phyloP scores from a whole-genome alignment of 2,113 vertebrate species.

The Serilophus lunatus region DNA sequence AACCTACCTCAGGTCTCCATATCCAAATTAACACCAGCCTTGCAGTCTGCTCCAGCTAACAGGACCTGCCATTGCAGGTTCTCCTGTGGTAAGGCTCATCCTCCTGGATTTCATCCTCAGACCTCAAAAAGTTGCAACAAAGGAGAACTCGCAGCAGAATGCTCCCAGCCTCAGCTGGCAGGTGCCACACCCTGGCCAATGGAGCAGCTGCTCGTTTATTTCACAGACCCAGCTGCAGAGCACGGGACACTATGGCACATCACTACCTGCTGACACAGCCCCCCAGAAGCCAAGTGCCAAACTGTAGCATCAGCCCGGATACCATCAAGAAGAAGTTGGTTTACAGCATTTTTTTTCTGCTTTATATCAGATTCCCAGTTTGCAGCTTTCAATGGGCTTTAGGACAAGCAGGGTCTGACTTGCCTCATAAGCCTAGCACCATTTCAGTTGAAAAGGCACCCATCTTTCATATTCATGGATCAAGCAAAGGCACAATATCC shows the following conservation, averaged over 20 bases:
- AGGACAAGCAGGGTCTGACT: neutral
- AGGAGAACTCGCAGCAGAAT: neutral
- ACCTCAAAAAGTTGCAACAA: neutral
- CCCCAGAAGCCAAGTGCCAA: neutral
- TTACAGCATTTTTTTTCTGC: neutral
- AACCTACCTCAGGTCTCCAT: neutral
- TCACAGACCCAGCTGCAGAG: neutral
- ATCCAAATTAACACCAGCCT: neutral
- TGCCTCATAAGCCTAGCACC: neutral
- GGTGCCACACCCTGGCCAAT: neutral
- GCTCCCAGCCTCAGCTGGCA: neutral
- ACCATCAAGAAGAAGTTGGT: neutral
- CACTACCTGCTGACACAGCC: neutral
- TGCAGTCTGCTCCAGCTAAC: neutral
- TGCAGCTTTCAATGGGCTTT: neutral
- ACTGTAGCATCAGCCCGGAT: neutral
- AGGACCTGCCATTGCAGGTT: neutral
- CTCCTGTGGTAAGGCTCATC: neutral
- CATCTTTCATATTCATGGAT: fast-evolving
- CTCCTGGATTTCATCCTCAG: neutral
- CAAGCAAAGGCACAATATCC: neutral
- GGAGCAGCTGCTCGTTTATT: neutral
- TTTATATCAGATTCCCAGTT: neutral
- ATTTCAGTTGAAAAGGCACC: neutral
- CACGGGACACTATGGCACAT: neutral